phyloP scores from a whole-genome alignment of 2,888 invertebrate species.

The Coronaproctus castanopsis region DNA sequence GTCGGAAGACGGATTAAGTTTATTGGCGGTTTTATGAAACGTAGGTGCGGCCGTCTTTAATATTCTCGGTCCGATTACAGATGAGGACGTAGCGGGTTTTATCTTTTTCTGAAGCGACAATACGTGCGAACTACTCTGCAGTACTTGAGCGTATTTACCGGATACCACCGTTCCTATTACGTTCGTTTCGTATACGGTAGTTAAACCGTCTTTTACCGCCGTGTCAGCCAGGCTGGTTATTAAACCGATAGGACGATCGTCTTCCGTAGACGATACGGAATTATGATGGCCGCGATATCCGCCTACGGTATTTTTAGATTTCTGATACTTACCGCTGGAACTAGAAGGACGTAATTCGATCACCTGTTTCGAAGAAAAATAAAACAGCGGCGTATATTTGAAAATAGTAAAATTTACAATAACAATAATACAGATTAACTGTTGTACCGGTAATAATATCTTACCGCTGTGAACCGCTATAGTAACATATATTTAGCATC shows the following conservation, averaged over 20 bases:
- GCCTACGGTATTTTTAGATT: constrained; percentile 6
- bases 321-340: constrained; percentile 1
- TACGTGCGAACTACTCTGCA: constrained; percentile 59
- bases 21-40: constrained; percentile 28
- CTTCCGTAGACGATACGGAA: constrained; percentile 24
- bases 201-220: constrained; percentile 57
- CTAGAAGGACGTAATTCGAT: constrained; percentile 37
- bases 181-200: constrained; percentile 68
- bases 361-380: constrained; percentile 23
- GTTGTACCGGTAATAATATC: too few species aligned
- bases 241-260: constrained; percentile 25
- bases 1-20: constrained; percentile 36
- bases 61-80: constrained; percentile 37
- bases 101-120: constrained; percentile 25
- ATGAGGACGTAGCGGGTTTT: constrained; percentile 41
- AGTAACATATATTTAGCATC: too few species aligned
- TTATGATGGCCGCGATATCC: constrained; percentile 6
- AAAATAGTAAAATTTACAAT: too few species aligned
- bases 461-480: too few species aligned
- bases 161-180: constrained; percentile 75
- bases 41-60: constrained; percentile 53
- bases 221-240: constrained; percentile 70
- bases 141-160: constrained; percentile 65
- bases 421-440: too few species aligned
- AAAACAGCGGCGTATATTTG: too few species aligned